Evolutionary conservation across 2,113 vertebrate species (phyloP).

Genomic region (Gambusia affinis): DNA sequence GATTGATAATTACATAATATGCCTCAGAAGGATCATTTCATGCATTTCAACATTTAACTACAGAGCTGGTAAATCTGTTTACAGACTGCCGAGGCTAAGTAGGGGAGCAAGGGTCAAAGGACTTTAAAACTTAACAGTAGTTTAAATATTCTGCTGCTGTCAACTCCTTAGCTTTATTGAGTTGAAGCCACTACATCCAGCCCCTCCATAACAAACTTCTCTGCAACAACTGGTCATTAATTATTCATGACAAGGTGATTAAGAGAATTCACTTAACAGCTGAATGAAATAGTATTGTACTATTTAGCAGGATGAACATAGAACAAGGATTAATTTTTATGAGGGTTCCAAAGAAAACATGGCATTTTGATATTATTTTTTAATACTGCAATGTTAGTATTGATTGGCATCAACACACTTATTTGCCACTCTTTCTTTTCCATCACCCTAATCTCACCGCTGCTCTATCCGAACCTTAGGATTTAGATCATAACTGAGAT

Average conservation of each 20-base stretch:
- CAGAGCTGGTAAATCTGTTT: background rate
- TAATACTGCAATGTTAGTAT: background rate
- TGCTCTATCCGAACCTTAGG: too few species aligned
- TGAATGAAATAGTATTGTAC: background rate
- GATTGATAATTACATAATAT: too few species aligned
- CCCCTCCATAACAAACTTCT: background rate
- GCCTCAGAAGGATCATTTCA: too few species aligned
- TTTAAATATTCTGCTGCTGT: background rate
- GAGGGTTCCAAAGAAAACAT: background rate
- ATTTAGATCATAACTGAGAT: too few species aligned
- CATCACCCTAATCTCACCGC: background rate
- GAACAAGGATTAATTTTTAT: background rate
- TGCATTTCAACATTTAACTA: background rate
- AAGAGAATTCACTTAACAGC: background rate
- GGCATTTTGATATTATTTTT: background rate
- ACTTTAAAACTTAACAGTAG: background rate
- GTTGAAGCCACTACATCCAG: background rate
- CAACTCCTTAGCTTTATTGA: background rate
- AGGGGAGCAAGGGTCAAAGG: too few species aligned
- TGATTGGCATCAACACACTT: background rate
- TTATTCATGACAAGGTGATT: background rate
- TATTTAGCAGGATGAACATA: background rate
- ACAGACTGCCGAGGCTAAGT: background rate
- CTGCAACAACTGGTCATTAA: background rate
- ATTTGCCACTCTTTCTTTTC: background rate